Evolutionary conservation across 1,140 invertebrate genomes (phyloP).

Genomic region (Teleopsis dalmanni): DNA sequence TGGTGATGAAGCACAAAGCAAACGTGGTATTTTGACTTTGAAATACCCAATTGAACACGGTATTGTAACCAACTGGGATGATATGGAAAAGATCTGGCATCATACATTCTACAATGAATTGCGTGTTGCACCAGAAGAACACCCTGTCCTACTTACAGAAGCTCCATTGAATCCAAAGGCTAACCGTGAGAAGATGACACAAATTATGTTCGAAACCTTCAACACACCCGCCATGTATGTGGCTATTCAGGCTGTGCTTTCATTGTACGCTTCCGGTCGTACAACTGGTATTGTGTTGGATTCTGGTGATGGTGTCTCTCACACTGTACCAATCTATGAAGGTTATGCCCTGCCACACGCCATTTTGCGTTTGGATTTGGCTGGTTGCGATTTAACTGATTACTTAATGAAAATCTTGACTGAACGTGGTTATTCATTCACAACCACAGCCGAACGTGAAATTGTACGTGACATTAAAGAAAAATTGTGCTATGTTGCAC

Average conservation of each 20-base stretch:
- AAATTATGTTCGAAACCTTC: conserved; percentile 72
- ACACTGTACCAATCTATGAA: conserved; percentile 85
- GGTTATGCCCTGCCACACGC: conserved; percentile 80
- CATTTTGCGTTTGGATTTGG: conserved; percentile 79
- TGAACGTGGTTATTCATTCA: conserved; percentile 74
- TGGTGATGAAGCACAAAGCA: conserved; percentile 87
- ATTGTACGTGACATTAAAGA: conserved; percentile 92
- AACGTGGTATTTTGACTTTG: conserved; percentile 82
- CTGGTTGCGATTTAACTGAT: conserved; percentile 80
- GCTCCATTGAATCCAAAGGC: conserved; percentile 88
- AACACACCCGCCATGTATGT: conserved; percentile 83
- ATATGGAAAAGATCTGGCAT: conserved; percentile 98
- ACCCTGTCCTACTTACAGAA: conserved; percentile 85
- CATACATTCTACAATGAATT: conserved; percentile 94
- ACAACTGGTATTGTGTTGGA: conserved; percentile 85
- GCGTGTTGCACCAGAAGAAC: conserved; percentile 88
- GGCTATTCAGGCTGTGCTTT: conserved; percentile 75
- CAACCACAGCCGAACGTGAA: conserved; percentile 77
- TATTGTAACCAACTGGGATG: conserved; percentile 94
- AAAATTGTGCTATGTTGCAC: conserved; percentile 84
- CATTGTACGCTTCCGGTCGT: conserved; percentile 84
- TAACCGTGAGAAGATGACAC: conserved; percentile 73
- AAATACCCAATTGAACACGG: conserved; percentile 93
- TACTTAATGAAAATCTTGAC: conserved; percentile 90
- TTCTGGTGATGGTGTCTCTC: conserved; percentile 80